Evolutionary conservation across 1,140 invertebrate species (phyloP).

Genomic region (Eueides isabella): DNA sequence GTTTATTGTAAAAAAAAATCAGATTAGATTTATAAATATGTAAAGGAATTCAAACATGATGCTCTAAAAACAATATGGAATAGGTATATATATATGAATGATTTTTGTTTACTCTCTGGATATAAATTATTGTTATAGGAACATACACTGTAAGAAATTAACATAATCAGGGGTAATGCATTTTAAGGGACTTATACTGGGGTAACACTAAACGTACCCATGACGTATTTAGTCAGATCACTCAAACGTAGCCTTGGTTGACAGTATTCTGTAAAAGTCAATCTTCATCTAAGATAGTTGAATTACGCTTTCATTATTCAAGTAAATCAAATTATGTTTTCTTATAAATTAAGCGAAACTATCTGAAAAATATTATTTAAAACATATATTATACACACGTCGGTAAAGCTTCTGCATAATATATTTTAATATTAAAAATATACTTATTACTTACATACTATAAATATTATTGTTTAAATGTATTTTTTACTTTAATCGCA

Average conservation of each 20-base stretch:
- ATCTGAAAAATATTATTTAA: too few species aligned
- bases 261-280: constrained; percentile 65
- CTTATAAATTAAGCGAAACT: background rate
- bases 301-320: background rate
- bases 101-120: background rate
- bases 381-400: too few species aligned
- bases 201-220: constrained; percentile 60
- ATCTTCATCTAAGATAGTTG: constrained; percentile 21
- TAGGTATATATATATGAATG: background rate
- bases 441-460: too few species aligned
- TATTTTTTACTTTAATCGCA: background rate
- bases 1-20: background rate
- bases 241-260: constrained; percentile 54
- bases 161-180: background rate
- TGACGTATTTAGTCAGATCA: constrained; percentile 65
- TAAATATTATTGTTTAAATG: background rate
- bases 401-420: too few species aligned
- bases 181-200: background rate
- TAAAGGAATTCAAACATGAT: background rate
- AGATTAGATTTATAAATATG: background rate
- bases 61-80: background rate
- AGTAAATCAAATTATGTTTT: background rate
- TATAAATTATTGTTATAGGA: background rate
- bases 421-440: too few species aligned
- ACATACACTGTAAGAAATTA: background rate